Conservation (phyloP, 2,888 invertebrate species). For the Copidosoma aretas region DNA sequence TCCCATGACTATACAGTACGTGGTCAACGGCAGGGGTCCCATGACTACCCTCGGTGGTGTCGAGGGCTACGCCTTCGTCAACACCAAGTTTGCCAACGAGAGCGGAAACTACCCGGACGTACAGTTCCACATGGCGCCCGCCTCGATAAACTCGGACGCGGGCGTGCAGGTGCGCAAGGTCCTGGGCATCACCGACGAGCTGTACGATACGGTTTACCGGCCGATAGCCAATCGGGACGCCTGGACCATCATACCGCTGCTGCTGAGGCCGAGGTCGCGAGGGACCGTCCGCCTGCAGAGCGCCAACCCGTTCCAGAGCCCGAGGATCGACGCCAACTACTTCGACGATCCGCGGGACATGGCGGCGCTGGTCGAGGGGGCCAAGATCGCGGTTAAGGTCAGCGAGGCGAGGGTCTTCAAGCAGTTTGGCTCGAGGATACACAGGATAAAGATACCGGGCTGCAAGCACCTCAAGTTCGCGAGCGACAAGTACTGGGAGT, state of each 20-base stretch:
- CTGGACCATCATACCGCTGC: slow-evolving; percentile 86
- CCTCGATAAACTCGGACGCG: slow-evolving; percentile 82
- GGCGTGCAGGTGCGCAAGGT: slow-evolving; percentile 78
- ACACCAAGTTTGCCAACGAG: slow-evolving; percentile 81
- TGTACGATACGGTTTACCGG: slow-evolving; percentile 80
- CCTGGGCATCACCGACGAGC: slow-evolving; percentile 78
- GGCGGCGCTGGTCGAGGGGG: slow-evolving; percentile 82
- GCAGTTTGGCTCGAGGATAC: slow-evolving; percentile 79
- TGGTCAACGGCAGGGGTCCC: slow-evolving; percentile 79
- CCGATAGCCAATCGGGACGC: slow-evolving; percentile 81
- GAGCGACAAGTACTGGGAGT: slow-evolving; percentile 85
- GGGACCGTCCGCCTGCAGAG: slow-evolving; percentile 79
- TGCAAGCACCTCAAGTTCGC: slow-evolving; percentile 76
- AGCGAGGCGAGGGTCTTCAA: slow-evolving; percentile 79
- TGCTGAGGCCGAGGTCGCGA: slow-evolving; percentile 79
- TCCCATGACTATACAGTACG: slow-evolving; percentile 81
- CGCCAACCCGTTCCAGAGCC: slow-evolving; percentile 85
- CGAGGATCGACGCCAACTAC: slow-evolving; percentile 91
- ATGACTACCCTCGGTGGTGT: slow-evolving; percentile 88
- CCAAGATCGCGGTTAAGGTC: slow-evolving; percentile 76
- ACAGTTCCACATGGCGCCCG: slow-evolving; percentile 92
- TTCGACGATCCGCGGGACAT: slow-evolving; percentile 82
- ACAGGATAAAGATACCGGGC: slow-evolving; percentile 79
- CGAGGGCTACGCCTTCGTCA: slow-evolving; percentile 86
- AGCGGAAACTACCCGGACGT: slow-evolving; percentile 85